Evolutionary conservation across 2,888 invertebrate genomes (phyloP).

Genomic region (Helleia helle): DNA sequence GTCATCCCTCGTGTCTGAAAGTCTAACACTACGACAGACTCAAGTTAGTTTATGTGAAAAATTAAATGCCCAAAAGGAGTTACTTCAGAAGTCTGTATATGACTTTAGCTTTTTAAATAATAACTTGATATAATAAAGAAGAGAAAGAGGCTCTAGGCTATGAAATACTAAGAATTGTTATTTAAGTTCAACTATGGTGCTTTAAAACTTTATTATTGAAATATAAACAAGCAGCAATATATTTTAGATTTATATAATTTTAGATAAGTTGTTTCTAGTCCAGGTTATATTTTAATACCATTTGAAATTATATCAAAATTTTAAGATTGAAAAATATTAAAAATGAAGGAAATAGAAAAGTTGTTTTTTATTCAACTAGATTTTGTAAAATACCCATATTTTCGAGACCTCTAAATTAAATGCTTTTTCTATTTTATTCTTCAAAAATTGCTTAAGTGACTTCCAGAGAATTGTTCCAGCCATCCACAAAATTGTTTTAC

Average conservation of each 20-base stretch:
- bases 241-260: background rate
- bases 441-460: constrained; percentile 17
- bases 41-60: constrained; percentile 44
- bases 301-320: background rate
- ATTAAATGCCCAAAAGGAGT: constrained; percentile 42
- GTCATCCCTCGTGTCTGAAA: constrained; percentile 57
- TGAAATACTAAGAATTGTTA: background rate
- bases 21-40: constrained; percentile 47
- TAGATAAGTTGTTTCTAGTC: background rate
- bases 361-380: background rate
- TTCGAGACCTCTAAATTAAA: too few species aligned
- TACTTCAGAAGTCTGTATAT: constrained; percentile 38
- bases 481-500: constrained; percentile 50
- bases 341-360: background rate
- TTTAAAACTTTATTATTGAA: background rate
- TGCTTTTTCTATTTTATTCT: too few species aligned
- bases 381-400: too few species aligned
- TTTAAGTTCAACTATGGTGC: background rate
- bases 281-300: background rate
- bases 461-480: constrained; percentile 48
- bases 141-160: too few species aligned
- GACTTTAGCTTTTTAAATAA: constrained; percentile 57
- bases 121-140: background rate
- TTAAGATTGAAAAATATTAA: background rate
- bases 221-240: background rate